Conservation (phyloP, 2,888 invertebrate genomes). For the Epinotia bilunana region DNA sequence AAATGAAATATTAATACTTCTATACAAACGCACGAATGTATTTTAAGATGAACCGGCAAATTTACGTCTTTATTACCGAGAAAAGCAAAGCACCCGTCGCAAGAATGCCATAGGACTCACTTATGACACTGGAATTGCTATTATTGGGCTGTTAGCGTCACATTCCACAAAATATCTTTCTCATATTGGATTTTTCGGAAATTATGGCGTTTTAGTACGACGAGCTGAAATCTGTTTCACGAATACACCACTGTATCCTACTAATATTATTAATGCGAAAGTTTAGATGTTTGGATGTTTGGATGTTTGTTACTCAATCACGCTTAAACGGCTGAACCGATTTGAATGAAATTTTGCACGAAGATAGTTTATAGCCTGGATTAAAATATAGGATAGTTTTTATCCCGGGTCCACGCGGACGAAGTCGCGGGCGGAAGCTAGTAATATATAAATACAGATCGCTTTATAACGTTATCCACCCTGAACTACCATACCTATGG, state of each 20-base stretch:
- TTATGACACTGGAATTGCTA: constrained; percentile 37
- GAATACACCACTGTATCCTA: background rate
- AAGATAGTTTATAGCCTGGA: no score
- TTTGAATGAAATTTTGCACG: no score
- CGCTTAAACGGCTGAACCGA: no score
- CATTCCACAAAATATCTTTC: constrained; percentile 41
- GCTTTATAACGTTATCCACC: no score
- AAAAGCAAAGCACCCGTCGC: background rate
- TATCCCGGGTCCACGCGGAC: no score
- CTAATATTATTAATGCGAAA: no score
- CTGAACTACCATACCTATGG: no score
- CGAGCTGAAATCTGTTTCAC: background rate
- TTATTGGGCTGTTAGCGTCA: constrained; percentile 41
- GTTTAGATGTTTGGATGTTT: no score
- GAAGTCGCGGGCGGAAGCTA: no score
- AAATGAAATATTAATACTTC: background rate
- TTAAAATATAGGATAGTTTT: no score
- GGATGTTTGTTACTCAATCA: no score
- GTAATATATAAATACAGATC: no score
- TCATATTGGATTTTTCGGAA: constrained; percentile 33
- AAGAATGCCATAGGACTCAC: constrained; percentile 33
- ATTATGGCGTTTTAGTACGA: constrained; percentile 17
- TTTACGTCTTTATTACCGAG: constrained; percentile 4
- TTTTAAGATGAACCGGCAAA: constrained; percentile 5
- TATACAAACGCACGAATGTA: background rate